Percentiles rank a stretch among this genome's conserved stretches.
Conservation (phyloP, 2,888 invertebrate species). For the Tetragonisca angustula region DNA sequence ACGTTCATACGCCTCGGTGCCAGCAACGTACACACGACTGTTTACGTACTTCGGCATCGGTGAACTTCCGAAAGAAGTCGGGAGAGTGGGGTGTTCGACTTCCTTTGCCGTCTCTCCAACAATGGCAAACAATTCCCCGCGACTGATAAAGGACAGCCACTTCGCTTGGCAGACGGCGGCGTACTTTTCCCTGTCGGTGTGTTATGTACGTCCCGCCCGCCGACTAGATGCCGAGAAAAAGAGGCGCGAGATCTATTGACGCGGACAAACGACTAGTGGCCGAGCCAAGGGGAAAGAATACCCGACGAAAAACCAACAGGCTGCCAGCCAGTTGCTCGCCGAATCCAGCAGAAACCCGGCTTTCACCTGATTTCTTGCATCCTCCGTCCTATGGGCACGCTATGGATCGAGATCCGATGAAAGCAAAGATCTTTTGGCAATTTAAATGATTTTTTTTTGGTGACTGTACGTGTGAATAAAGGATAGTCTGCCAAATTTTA, state of each 20-base stretch:
- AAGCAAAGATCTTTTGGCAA: too few relatives aligned
- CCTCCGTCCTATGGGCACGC: neutral
- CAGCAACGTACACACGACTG: slow-evolving; percentile 38
- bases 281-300: slow-evolving; percentile 27
- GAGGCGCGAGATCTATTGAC: slow-evolving; percentile 60
- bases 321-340: slow-evolving; percentile 25
- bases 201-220: neutral
- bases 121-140: slow-evolving; percentile 60
- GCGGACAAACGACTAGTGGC: slow-evolving; percentile 67
- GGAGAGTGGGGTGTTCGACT: neutral
- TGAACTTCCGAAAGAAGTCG: slow-evolving; percentile 37
- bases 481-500: too few relatives aligned
- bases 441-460: too few relatives aligned
- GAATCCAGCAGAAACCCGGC: neutral
- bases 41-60: slow-evolving; percentile 44
- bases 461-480: too few relatives aligned
- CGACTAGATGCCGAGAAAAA: slow-evolving; percentile 45
- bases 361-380: neutral
- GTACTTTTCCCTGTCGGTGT: slow-evolving; percentile 3
- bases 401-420: slow-evolving; percentile 12
- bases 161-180: slow-evolving; percentile 47
- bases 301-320: slow-evolving; percentile 29
- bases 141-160: slow-evolving; percentile 57
- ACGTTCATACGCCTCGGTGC: neutral
- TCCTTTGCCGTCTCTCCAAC: slow-evolving; percentile 34